Conservation (phyloP, 2,113 vertebrate genomes). For the Lontra canadensis region DNA sequence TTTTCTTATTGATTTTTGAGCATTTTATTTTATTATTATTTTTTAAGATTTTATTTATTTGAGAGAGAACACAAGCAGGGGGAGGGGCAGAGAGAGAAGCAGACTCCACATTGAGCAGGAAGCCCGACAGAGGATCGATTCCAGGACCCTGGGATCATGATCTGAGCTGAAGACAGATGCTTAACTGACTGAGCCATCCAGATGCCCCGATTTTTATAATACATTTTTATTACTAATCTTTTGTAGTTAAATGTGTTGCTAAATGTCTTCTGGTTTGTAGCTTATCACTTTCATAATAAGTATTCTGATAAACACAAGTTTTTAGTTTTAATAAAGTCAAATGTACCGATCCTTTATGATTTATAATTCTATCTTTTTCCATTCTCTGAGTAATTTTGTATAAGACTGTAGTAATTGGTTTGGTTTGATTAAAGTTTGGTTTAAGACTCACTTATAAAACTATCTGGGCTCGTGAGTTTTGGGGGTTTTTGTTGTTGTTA, state of each 20-base stretch:
- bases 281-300: neutral
- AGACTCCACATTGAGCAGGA: neutral
- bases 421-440: conserved; percentile 5
- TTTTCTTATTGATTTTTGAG: neutral
- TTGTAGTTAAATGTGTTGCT: neutral
- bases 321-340: conserved; percentile 20
- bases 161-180: neutral
- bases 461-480: neutral
- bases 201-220: neutral
- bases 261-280: neutral
- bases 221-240: conserved; percentile 15
- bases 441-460: conserved; percentile 33
- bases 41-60: neutral
- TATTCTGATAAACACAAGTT: neutral
- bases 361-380: conserved; percentile 31
- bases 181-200: neutral
- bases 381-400: neutral
- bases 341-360: conserved; percentile 5
- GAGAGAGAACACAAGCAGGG: too few relatives aligned
- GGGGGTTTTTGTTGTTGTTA: neutral
- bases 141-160: neutral
- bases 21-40: neutral
- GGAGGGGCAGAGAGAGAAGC: too few relatives aligned
- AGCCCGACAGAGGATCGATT: neutral
- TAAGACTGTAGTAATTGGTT: neutral